Percentiles rank a stretch among this genome's conserved stretches.
Evolutionary conservation across 2,888 invertebrate genomes (phyloP).

Genomic region (Tachina fera): DNA sequence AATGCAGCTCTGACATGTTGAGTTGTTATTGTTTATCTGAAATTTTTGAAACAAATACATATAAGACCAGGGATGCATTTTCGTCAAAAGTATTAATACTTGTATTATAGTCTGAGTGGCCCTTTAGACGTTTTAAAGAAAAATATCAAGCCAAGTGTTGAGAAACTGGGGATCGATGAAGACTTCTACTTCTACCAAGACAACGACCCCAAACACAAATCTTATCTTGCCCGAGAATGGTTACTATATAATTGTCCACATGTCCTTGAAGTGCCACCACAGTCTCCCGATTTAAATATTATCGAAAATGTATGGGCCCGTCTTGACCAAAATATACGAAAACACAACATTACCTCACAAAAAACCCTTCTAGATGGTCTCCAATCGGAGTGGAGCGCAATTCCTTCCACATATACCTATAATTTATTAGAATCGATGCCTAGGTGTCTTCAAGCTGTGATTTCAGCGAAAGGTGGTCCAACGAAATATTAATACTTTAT

Average conservation of each 20-base stretch:
- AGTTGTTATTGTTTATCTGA: too few relatives aligned
- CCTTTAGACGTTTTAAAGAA: conserved; percentile 25
- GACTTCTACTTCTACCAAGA: not conserved
- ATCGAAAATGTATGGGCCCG: conserved; percentile 28
- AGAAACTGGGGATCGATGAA: conserved; percentile 37
- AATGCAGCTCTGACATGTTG: too few relatives aligned
- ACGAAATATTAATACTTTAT: conserved; percentile 9
- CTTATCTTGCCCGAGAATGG: conserved; percentile 14
- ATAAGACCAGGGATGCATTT: too few relatives aligned
- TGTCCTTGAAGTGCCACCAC: conserved; percentile 13
- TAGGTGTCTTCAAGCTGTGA: conserved; percentile 16
- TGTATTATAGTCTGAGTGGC: too few relatives aligned
- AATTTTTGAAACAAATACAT: too few relatives aligned
- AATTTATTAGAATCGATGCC: not conserved
- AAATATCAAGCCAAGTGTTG: conserved; percentile 5
- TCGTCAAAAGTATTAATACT: too few relatives aligned
- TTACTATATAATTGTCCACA: conserved; percentile 4
- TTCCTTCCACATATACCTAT: not conserved
- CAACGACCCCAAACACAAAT: conserved; percentile 34
- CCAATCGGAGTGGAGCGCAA: conserved; percentile 31
- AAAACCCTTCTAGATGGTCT: conserved; percentile 4
- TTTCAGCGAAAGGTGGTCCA: conserved; percentile 27
- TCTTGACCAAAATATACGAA: conserved; percentile 24
- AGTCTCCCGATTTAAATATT: conserved; percentile 27
- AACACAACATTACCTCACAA: conserved; percentile 18